Percentiles rank a stretch among this genome's conserved stretches.
Evolutionary conservation across 2,888 invertebrate genomes (phyloP).

Genomic region (Eurois occulta): DNA sequence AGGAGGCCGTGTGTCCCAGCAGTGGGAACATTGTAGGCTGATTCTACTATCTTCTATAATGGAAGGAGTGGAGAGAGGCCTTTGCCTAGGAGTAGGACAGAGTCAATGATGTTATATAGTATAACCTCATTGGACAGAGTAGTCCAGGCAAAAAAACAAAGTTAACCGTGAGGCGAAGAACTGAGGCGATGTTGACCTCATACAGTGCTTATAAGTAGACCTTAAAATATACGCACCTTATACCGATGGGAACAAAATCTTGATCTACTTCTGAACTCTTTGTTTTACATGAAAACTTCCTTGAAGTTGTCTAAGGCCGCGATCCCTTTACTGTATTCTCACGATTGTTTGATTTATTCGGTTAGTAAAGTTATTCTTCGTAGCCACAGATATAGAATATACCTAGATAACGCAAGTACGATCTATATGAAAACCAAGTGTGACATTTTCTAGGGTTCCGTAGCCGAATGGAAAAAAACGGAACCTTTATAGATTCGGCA

Average conservation of each 20-base stretch:
- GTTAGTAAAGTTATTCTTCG: constrained; percentile 32
- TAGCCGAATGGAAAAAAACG: too few relatives aligned
- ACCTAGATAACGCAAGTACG: too few relatives aligned
- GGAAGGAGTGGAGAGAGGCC: background rate
- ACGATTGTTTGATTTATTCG: constrained; percentile 51
- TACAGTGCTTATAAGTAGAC: background rate
- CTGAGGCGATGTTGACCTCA: background rate
- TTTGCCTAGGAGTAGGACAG: background rate
- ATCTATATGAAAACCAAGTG: too few relatives aligned
- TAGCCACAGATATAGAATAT: background rate
- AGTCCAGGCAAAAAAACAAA: background rate
- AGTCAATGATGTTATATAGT: too few relatives aligned
- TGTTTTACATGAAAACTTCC: constrained; percentile 30
- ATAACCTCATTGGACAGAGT: too few relatives aligned
- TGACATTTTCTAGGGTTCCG: too few relatives aligned
- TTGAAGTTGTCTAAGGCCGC: constrained; percentile 26
- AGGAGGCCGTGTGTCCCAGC: too few relatives aligned
- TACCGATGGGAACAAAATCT: background rate
- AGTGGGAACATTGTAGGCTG: too few relatives aligned
- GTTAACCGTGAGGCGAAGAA: background rate
- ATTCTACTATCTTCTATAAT: background rate
- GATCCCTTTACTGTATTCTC: constrained; percentile 47
- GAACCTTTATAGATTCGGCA: too few relatives aligned
- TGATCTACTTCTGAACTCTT: constrained; percentile 33
- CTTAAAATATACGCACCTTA: background rate